Conservation (phyloP, 2,797 vertebrate species). For the Halcyon leucocephala region DNA sequence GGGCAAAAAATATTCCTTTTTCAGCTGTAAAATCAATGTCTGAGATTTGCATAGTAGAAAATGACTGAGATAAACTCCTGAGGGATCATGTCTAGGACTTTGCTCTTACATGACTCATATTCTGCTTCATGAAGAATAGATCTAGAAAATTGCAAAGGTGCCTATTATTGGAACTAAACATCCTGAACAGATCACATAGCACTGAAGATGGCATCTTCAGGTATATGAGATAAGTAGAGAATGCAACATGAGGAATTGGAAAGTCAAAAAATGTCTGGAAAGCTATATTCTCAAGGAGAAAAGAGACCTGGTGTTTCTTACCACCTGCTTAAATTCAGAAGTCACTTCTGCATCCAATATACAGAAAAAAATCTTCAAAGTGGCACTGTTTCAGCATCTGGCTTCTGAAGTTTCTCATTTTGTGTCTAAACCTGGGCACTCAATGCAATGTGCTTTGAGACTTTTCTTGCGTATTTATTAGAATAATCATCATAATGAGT, state of each 20-base stretch:
- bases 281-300: background rate
- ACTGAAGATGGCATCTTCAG: background rate
- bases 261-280: background rate
- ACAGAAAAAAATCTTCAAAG: background rate
- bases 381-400: background rate
- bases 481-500: conserved; percentile 2
- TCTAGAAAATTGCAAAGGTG: background rate
- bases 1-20: background rate
- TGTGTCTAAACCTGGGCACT: background rate
- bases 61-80: background rate
- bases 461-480: background rate
- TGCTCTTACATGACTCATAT: background rate
- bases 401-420: conserved; percentile 8
- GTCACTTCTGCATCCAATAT: background rate
- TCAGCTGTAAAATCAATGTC: background rate
- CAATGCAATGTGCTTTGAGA: background rate
- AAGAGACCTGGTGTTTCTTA: background rate
- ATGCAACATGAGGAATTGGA: background rate
- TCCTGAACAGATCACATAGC: background rate
- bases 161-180: background rate
- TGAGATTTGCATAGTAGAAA: background rate
- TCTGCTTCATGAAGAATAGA: background rate
- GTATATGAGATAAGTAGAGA: background rate
- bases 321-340: background rate
- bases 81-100: background rate